Base-by-base conservation (phyloP, 2,113 vertebrate genomes). In the Caranx melampygus region DNA sequence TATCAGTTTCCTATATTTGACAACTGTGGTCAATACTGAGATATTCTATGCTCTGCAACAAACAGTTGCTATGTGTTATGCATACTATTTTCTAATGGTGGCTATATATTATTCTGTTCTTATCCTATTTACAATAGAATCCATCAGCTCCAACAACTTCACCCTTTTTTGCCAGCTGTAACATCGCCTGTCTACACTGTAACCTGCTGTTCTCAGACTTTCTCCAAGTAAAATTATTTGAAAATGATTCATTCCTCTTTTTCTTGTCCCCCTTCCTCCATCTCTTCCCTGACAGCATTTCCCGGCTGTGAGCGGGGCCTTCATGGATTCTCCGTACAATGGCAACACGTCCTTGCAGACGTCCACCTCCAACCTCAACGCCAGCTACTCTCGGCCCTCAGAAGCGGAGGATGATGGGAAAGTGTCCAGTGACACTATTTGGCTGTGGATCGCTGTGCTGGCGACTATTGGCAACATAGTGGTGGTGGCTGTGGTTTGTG, bases 391-490 rank as follows among this genome's bases (percentile, higher is more conserved):
- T 13, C 90, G 90, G 55, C 92, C 91, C 0, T 91, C 84, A 0
- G 94, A 95, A 82, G 55, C 88, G 2, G 94, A 95, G 71, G 93
- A 95, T 47, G 94, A 95, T 57, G 91, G 94, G 33, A 96, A 95
- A 83, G 84, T 92, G 82, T 93, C 94, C 89, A 94, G 93, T 26
- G 95, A 95, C 55, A 91, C 92, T 66, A 94, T 96, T 71, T 96
- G 95, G 94, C 84, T 96, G 79, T 96, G 95, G 95, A 87, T 95
- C n/a, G 95, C 95, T 5, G 94, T 96, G 84, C 92, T 95, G 58
- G 95, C 95, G 55, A 96, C 95, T 35, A 93, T 96, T 20, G 94
- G 94, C 78, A 96, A 96, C 90, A 94, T 96, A 75, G 93, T 96
- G 84, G 95, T 96, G 83, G 94, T 95, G 87, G 95, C 94, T 6